Evolutionary conservation across 2,113 vertebrate species (phyloP).

Genomic region (Malurus cyaneus): DNA sequence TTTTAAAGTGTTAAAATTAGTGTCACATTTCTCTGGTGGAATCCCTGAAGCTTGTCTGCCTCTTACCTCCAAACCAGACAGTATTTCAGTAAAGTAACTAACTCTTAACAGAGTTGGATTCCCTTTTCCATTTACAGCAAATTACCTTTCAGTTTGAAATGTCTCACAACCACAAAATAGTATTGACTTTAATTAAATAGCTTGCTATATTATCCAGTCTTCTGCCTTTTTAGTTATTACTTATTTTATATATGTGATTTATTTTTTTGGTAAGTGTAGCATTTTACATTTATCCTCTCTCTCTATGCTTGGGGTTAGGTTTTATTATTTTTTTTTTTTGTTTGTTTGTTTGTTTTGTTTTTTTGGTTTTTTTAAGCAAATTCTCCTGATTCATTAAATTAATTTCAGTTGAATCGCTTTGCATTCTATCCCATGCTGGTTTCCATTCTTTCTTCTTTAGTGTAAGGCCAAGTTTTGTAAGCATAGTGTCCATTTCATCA

Average conservation of each 20-base stretch:
- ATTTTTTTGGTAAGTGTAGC: background rate
- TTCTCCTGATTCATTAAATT: background rate
- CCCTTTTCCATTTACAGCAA: background rate
- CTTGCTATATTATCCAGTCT: background rate
- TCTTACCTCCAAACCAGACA: background rate
- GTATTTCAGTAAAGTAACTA: background rate
- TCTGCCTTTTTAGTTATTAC: background rate
- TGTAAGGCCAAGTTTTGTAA: background rate
- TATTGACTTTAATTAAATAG: background rate
- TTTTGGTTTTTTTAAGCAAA: background rate
- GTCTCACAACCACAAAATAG: background rate
- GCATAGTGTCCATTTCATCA: background rate
- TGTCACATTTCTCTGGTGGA: background rate
- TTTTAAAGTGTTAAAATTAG: background rate
- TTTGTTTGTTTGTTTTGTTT: too few relatives aligned
- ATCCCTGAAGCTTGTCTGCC: background rate
- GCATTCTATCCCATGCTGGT: background rate
- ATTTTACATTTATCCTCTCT: background rate
- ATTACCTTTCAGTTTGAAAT: background rate
- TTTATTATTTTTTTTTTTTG: too few relatives aligned
- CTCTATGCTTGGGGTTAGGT: background rate
- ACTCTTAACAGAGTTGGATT: background rate
- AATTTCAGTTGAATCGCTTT: background rate
- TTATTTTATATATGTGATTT: background rate
- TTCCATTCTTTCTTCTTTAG: background rate